phyloP scores from a whole-genome alignment of 2,888 invertebrate species.

The Ypsolopha sequella region DNA sequence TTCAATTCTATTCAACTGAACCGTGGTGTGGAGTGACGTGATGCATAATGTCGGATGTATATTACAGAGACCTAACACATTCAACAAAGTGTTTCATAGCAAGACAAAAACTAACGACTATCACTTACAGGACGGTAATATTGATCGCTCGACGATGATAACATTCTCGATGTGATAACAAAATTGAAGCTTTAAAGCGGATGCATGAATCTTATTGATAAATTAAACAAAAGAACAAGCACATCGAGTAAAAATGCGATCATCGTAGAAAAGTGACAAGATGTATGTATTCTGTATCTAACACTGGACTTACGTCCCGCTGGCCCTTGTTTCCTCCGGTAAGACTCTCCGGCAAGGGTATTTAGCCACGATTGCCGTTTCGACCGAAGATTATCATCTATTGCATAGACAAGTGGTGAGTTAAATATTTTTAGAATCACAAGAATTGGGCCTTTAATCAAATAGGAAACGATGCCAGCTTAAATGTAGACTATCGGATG shows the following conservation, averaged over 20 bases:
- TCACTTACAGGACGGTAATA: conserved; percentile 1
- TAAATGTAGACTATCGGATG: background rate
- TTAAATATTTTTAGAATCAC: background rate
- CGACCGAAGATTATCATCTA: conserved; percentile 52
- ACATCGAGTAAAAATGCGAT: conserved; percentile 60
- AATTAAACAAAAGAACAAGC: conserved; percentile 39
- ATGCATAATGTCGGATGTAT: conserved; percentile 27
- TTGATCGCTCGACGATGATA: conserved; percentile 45
- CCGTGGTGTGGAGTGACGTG: conserved; percentile 23
- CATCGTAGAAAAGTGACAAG: conserved; percentile 44
- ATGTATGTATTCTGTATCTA: conserved; percentile 22
- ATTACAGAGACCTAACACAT: conserved; percentile 50
- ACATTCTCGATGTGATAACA: conserved; percentile 58
- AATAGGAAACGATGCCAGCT: background rate
- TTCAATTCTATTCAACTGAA: conserved; percentile 5
- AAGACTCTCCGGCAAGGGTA: conserved; percentile 52
- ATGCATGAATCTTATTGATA: conserved; percentile 27
- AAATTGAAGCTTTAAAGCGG: conserved; percentile 61
- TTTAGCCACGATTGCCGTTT: conserved; percentile 59
- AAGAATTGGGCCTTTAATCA: background rate
- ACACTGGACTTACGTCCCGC: conserved; percentile 73
- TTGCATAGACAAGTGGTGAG: conserved; percentile 7
- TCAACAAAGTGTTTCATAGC: conserved; percentile 36
- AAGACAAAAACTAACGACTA: conserved; percentile 18
- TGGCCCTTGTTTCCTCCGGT: conserved; percentile 75